Evolutionary conservation across 2,888 invertebrate genomes (phyloP), one percentile per base, ranked within the genome.

Genomic region (Pelosia muscerda): DNA sequence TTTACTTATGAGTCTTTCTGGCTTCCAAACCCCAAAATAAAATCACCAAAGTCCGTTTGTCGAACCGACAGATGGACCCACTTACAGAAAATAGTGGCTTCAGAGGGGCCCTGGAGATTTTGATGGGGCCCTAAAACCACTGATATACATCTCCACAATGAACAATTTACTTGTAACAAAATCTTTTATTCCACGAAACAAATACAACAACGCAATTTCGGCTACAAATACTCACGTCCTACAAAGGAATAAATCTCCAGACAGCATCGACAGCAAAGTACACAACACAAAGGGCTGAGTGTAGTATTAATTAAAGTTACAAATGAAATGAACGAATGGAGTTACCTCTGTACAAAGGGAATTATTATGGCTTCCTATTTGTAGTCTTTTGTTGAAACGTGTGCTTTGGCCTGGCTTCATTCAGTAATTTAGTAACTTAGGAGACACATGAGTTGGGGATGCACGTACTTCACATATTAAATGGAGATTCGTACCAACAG

Each of bases 261-360:
- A 25, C 49, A 25, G 11, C 53, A 66, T 66, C 57, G 62, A 62
- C 49, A 66, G 49, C 49, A 49, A 9, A 23, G 26, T 38, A 23
- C 25, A 26, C 42, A 56, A 22, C 71, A 70, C 69, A 74, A 74
- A 71, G 63, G 57, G 55, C 49, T 31, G 49, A 26, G 28, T 62
- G 61, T 68, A 25, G 42, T 64, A 71, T 66, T 69, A 66, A 70
- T 74, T 66, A 63, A 69, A 69, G 57, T 65, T 68, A 57, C 15
- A 31, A 15, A 31, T 31, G 13, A 60, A 71, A 76, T 64, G 65
- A 69, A 65, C 57, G 56, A 28, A 55, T 54, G 59, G 38, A 61
- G 56, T 42, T 57, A 26, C 2, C 19, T 15, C 15, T 23, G 31
- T 63, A 61, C 61, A 26, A 23, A 59, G 34, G 23, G 38, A 19